A percentile compares a stretch with the other conserved stretches of the same genome.
These are phyloP conservation scores for Archips xylosteana DNA, from an alignment of 2,888 invertebrate species.

Conservation along the genomic window DNA sequence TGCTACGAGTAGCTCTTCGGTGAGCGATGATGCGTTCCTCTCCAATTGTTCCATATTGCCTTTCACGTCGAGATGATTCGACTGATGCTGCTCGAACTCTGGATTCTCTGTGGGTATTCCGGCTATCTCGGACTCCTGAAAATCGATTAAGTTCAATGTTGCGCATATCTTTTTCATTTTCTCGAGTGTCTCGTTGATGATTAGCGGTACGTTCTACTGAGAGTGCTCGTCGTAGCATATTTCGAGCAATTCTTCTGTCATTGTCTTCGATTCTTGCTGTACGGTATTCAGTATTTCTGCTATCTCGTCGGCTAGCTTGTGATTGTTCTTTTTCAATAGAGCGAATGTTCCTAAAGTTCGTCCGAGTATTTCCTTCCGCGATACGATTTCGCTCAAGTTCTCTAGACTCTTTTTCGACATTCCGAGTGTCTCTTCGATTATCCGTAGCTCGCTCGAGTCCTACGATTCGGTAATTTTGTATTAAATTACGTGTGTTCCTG, in stretches of 20 bases:
- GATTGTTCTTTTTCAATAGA: neutral
- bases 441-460: neutral
- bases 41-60: conserved; percentile 5
- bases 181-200: neutral
- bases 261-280: neutral
- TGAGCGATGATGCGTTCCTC: neutral
- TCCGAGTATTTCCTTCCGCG: neutral
- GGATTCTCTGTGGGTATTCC: neutral
- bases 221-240: conserved; percentile 5
- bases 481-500: neutral
- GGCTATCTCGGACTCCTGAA: neutral
- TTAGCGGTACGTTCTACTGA: conserved; percentile 14
- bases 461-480: neutral
- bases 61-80: conserved; percentile 10
- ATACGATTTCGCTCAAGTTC: neutral
- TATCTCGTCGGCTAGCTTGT: conserved; percentile 6
- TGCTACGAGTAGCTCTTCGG: conserved; percentile 18
- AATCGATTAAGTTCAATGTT: neutral
- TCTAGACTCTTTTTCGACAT: neutral
- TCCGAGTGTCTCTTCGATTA: neutral
- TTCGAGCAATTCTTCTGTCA: neutral
- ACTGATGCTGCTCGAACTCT: neutral
- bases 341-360: neutral
- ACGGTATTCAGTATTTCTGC: conserved; percentile 4
- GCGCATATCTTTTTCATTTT: neutral